Conservation (phyloP, 1,140 invertebrate genomes). For the Caerostris darwini region DNA sequence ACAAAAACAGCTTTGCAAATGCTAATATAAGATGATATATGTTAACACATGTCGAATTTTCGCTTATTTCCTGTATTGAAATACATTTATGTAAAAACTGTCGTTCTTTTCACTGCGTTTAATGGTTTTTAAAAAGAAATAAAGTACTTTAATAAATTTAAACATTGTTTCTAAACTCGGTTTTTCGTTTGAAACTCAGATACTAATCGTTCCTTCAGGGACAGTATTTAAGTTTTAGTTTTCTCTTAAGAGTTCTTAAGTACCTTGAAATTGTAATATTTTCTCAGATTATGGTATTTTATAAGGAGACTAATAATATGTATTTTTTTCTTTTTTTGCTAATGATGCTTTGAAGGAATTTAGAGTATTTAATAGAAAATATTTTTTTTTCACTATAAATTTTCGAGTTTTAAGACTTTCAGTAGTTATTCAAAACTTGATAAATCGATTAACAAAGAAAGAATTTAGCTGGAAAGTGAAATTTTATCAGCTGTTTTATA, state of each 20-base stretch:
- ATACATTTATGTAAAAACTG: not conserved
- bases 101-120: not conserved
- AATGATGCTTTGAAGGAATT: not conserved
- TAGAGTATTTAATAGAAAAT: not conserved
- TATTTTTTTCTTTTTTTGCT: no score
- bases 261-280: not conserved
- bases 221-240: not conserved
- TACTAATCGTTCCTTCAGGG: not conserved
- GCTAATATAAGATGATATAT: no score
- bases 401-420: no score
- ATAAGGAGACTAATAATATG: not conserved
- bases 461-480: no score
- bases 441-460: no score
- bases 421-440: no score
- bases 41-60: no score
- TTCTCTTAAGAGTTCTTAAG: not conserved
- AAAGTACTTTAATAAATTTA: constrained; percentile 1
- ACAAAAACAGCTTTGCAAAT: no score
- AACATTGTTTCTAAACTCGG: not conserved
- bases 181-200: not conserved
- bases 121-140: not conserved
- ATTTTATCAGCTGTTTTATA: no score
- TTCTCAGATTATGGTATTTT: not conserved
- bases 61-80: not conserved
- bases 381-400: no score